Conservation (phyloP, 2,797 vertebrate species). For the Karalla daura region DNA sequence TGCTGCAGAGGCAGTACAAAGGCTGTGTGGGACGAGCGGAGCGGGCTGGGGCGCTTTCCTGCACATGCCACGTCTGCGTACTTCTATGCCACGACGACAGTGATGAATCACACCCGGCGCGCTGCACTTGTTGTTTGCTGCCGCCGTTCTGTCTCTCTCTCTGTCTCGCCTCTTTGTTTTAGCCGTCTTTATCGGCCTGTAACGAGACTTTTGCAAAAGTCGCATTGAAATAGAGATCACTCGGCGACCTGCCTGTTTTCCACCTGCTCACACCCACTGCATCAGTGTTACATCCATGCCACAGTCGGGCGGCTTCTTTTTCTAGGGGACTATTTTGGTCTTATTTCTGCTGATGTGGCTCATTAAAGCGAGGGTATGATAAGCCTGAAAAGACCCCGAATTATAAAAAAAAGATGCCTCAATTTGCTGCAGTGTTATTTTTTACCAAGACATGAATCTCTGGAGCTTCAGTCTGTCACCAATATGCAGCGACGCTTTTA, state of each 20-base stretch:
- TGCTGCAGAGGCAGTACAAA: conserved; percentile 17
- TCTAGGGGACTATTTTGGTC: too few relatives aligned
- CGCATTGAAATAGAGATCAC: conserved; percentile 1
- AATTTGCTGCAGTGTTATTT: background rate
- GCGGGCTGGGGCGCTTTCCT: conserved; percentile 41
- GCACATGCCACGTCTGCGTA: conserved; percentile 31
- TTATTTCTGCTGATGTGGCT: too few relatives aligned
- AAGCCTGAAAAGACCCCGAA: too few relatives aligned
- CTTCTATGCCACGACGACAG: conserved; percentile 30
- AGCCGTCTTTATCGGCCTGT: conserved; percentile 30
- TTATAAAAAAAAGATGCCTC: background rate
- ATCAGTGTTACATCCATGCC: background rate
- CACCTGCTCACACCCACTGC: conserved; percentile 36
- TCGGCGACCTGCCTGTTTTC: conserved; percentile 19
- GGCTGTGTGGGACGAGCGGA: conserved; percentile 27
- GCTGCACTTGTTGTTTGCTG: conserved; percentile 31
- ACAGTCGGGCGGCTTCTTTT: too few relatives aligned
- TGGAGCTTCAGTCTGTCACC: background rate
- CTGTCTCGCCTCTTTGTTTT: conserved; percentile 23
- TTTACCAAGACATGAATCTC: background rate
- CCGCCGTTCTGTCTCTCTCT: conserved; percentile 26
- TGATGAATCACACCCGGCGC: conserved; percentile 55
- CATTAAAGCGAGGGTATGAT: too few relatives aligned
- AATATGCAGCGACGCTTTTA: background rate
- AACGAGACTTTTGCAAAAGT: conserved; percentile 23